Evolutionary conservation across 2,113 vertebrate species (phyloP), one percentile per base, ranked within the genome.

Genomic region (Delphinus delphis): DNA sequence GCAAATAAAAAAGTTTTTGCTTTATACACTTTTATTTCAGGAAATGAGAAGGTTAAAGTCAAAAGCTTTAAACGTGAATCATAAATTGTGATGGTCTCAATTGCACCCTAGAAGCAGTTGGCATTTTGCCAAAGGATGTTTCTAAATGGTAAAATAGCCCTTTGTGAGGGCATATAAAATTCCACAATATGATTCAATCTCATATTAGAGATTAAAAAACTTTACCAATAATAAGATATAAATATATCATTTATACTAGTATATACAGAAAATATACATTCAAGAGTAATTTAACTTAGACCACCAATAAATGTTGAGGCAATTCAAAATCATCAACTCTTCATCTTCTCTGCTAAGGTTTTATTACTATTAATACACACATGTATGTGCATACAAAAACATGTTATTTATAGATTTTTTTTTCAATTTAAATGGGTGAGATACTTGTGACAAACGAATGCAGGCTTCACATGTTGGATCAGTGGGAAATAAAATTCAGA

Each of bases 51-150:
- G 13, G 41, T 92, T 94, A 50, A 63, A 93, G 44, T 81, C 44
- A 88, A 81, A 77, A 85, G 47, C 21, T 81, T 92, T 93, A 67
- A 96, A 93, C 84, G 62, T 68, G 55, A 96, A 93, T 88, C 88
- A 31, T n/a, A 76, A 60, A 76, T 70, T 73, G n/a, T 77, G 79
- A 95, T 65, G 12, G 62, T 81, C 60, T 93, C 62, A 53, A 21
- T 41, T 85, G 62, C 7, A 82, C 93, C 67, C 76, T 90, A 13
- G 60, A 84, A 86, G 31, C 21, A 41, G 25, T 60, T 80, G 17
- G 63, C 38, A 70, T 96, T 94, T 95, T 85, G 83, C 33, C 33
- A 86, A 95, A 96, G 50, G 17, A 63, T 84, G 2, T 91, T 83
- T 96, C 38, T 90, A 67, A 76, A 80, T 76, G 60, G 85, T 95